Evolutionary conservation across 2,888 invertebrate genomes (phyloP).

Genomic region (Formica aserva): DNA sequence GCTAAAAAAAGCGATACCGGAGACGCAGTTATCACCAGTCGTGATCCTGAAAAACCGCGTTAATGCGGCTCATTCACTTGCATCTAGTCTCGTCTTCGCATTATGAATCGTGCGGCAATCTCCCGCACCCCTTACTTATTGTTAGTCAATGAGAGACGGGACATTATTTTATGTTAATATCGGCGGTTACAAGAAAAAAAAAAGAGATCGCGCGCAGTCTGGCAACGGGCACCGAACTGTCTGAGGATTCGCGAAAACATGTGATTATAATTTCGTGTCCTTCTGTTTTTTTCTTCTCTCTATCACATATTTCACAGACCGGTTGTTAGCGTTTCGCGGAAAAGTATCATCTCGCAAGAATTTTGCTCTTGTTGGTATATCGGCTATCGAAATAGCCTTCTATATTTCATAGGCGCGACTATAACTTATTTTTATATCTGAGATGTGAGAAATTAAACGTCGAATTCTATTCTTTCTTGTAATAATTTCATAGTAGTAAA

Average conservation of each 20-base stretch:
- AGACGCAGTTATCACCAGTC: background rate
- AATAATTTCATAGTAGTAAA: background rate
- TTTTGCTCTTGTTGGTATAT: background rate
- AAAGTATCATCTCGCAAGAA: slow-evolving; percentile 33
- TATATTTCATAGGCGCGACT: background rate
- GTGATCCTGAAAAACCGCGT: slow-evolving; percentile 10
- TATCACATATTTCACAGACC: slow-evolving; percentile 15
- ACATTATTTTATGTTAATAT: slow-evolving; percentile 4
- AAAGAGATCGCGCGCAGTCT: slow-evolving; percentile 3
- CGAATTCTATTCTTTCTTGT: background rate
- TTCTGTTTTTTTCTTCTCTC: background rate
- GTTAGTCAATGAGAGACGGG: slow-evolving; percentile 21
- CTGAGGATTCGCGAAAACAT: slow-evolving; percentile 33
- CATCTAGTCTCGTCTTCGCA: background rate
- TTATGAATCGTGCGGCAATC: background rate
- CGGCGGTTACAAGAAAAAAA: background rate
- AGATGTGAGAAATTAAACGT: background rate
- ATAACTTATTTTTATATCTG: slow-evolving; percentile 8
- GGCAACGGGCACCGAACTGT: slow-evolving; percentile 21
- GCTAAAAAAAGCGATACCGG: slow-evolving; percentile 12
- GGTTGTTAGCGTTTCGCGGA: background rate
- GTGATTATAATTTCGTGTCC: slow-evolving; percentile 10
- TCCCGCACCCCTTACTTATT: background rate
- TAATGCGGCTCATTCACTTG: slow-evolving; percentile 2
- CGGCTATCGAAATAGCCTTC: background rate